Evolutionary conservation across 2,797 vertebrate genomes (phyloP).

Genomic region (Sciaenops ocellatus): DNA sequence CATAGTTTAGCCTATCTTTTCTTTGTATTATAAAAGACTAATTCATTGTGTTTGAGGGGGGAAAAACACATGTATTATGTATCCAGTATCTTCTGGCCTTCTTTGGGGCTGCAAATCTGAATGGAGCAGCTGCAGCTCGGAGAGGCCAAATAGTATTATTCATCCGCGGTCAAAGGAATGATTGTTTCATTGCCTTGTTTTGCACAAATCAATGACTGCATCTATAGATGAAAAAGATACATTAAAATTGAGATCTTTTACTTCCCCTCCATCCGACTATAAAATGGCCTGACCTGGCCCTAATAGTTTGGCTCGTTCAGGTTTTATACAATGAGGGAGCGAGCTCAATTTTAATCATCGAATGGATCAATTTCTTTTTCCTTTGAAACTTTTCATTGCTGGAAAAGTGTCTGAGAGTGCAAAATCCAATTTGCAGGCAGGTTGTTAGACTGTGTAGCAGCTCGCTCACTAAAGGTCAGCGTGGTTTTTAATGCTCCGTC

Average conservation of each 20-base stretch:
- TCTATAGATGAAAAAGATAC: conserved; percentile 40
- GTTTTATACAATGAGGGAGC: conserved; percentile 18
- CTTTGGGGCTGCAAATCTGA: conserved; percentile 43
- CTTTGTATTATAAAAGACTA: conserved; percentile 37
- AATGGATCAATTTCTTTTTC: conserved; percentile 62
- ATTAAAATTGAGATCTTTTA: conserved; percentile 29
- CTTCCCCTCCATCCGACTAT: conserved; percentile 7
- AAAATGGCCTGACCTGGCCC: neutral
- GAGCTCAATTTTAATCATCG: conserved; percentile 67
- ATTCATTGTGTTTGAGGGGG: conserved; percentile 47
- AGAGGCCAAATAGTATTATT: conserved; percentile 15
- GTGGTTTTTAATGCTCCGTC: conserved; percentile 57
- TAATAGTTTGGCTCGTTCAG: conserved; percentile 33
- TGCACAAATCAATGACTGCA: conserved; percentile 35
- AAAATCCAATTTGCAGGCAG: conserved; percentile 66
- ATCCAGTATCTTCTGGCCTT: conserved; percentile 41
- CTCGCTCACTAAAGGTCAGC: conserved; percentile 66
- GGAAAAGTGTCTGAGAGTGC: conserved; percentile 58
- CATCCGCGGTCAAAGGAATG: conserved; percentile 25
- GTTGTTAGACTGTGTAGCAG: conserved; percentile 47
- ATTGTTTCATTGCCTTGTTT: conserved; percentile 44
- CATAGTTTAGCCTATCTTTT: conserved; percentile 27
- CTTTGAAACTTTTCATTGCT: conserved; percentile 65
- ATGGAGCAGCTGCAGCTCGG: conserved; percentile 71
- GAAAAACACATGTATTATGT: conserved; percentile 51